Conservation (phyloP, 2,888 invertebrate species). For the Mactromeris polynyma region DNA sequence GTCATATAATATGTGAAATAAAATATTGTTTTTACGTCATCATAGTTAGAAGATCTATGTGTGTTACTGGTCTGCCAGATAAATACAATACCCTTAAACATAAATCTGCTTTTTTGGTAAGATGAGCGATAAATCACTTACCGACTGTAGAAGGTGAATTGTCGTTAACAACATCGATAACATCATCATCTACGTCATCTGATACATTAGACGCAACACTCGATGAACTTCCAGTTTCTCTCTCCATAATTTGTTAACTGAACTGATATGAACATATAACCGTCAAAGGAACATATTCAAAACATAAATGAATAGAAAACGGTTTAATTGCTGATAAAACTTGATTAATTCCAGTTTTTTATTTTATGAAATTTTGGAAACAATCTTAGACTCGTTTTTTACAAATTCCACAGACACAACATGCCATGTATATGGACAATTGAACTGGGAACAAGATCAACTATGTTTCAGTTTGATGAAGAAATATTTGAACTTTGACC, state of each 20-base stretch:
- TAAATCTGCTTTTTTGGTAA: too few species aligned
- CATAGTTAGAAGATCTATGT: too few species aligned
- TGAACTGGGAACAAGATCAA: not conserved
- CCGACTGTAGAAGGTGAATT: conserved; percentile 13
- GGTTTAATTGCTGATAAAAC: not conserved
- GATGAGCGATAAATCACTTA: not conserved
- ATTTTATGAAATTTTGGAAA: not conserved
- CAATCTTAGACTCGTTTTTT: not conserved
- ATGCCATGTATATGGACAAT: not conserved
- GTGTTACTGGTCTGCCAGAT: too few species aligned
- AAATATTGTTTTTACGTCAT: too few species aligned
- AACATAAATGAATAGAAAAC: not conserved
- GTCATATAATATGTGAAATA: too few species aligned
- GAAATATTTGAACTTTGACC: conserved; percentile 13
- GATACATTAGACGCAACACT: not conserved
- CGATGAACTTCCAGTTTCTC: not conserved
- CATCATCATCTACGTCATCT: conserved; percentile 64
- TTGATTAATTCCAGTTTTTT: not conserved
- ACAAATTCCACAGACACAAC: not conserved
- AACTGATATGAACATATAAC: not conserved
- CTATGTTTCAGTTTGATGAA: not conserved
- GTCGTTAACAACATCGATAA: conserved; percentile 73
- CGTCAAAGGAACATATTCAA: not conserved
- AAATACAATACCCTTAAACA: too few species aligned
- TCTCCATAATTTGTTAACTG: not conserved